Percentiles rank a stretch among this genome's conserved stretches.
These are phyloP conservation scores for Equus przewalskii DNA, from an alignment of 2,113 vertebrate genomes.

Conservation along the genomic window DNA sequence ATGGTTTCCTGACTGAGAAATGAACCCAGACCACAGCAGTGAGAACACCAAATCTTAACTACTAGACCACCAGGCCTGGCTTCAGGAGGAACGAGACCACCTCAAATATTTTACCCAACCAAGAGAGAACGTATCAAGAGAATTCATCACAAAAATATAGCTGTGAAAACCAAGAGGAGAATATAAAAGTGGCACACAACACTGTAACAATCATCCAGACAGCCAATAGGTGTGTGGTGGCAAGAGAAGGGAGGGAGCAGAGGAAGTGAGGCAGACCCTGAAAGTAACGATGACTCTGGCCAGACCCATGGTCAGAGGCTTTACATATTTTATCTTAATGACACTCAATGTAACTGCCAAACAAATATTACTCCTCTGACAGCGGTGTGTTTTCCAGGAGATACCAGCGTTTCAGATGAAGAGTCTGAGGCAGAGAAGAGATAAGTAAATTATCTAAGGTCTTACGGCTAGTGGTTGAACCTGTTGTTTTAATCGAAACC, in stretches of 20 bases:
- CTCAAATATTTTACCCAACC: conserved; percentile 18
- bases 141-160: background rate
- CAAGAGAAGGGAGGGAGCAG: background rate
- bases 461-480: background rate
- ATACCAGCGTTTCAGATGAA: background rate
- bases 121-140: background rate
- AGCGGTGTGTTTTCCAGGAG: background rate
- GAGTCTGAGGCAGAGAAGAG: background rate
- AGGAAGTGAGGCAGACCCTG: background rate
- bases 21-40: too few relatives aligned
- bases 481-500: background rate
- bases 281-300: background rate
- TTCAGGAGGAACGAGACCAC: background rate
- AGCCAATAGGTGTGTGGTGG: background rate
- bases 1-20: too few relatives aligned
- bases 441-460: background rate
- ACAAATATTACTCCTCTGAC: background rate
- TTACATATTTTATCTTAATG: background rate
- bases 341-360: background rate
- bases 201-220: background rate
- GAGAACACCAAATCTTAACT: too few relatives aligned
- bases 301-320: background rate
- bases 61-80: too few relatives aligned
- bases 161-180: background rate
- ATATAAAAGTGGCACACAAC: background rate